These are phyloP conservation scores for Acanthosepion pharaonis DNA, from an alignment of 2,888 invertebrate species.

Conservation along the genomic window DNA sequence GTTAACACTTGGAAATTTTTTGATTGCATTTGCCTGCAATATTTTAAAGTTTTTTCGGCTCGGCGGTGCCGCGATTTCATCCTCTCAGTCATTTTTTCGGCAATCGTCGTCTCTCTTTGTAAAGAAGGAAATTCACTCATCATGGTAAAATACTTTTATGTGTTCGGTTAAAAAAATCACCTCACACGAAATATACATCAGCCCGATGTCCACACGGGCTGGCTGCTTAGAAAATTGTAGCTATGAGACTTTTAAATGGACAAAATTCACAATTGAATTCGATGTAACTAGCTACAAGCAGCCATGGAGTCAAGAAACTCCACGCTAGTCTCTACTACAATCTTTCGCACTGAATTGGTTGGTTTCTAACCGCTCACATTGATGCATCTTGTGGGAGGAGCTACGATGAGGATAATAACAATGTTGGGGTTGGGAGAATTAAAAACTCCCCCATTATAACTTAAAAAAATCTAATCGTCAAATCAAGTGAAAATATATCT, in stretches of 20 bases:
- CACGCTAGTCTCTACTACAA: conserved; percentile 4
- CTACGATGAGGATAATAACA: neutral
- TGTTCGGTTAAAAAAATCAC: neutral
- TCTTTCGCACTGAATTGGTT: neutral
- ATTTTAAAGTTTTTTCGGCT: neutral
- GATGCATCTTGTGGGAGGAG: neutral
- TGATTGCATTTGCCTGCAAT: neutral
- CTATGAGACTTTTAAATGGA: neutral
- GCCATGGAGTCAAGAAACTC: conserved; percentile 33
- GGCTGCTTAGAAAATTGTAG: neutral
- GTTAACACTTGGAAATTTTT: neutral
- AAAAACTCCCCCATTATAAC: neutral
- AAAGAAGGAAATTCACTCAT: neutral
- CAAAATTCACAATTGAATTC: neutral
- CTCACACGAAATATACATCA: neutral
- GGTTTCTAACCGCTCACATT: neutral
- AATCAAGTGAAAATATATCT: neutral
- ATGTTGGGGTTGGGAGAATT: conserved; percentile 12
- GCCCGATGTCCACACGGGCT: neutral
- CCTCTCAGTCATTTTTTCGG: neutral
- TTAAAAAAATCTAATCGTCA: neutral
- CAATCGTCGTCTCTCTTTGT: neutral
- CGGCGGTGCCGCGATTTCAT: neutral
- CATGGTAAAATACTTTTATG: neutral
- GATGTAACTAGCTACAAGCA: neutral